Evolutionary conservation across 2,113 vertebrate genomes (phyloP), one percentile per base, ranked within the genome.

Genomic region (Philantomba maxwellii): DNA sequence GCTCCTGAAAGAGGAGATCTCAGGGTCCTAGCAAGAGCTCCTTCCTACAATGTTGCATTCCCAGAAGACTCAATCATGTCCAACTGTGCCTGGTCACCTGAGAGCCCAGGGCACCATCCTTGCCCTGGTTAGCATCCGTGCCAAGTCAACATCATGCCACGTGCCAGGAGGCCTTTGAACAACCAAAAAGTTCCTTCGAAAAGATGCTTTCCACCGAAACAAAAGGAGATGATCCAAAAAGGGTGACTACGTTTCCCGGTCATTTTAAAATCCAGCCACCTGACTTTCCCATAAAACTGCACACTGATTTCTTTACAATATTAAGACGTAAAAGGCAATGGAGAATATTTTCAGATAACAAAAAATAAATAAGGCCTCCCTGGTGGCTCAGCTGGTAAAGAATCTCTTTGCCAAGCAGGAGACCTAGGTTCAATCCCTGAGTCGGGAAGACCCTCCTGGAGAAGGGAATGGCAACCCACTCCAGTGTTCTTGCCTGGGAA

Each of bases 81-180:
- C 62, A 55, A 7, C 26, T n/a, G 4, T 14, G 9, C 33, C 49
- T 5, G 5, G 1, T 25, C 16, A n/a, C 8, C 25, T 36, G 13
- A 55, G n/a, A 83, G 6, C 3, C n/a, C 13, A 10, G 0, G 12
- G 10, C 7, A 77, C 33, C 6, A 0, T 26, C 64, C 2, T 2
- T 43, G 51, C 47, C 39, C 73, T 10, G 15, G 0, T 10, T 33
- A 25, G 62, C 17, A 55, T 73, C 15, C 7, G 0, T 9, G 12
- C 3, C 64, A 33, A 45, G 21, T 66, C n/a, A 47, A 33, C 6
- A 10, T 1, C 0, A 10, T 3, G 33, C 43, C 39, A 17, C 1
- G 25, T 6, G 30, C 23, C 49, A 15, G 43, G 80, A 66, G 49
- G 43, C 57, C 30, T 55, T 0, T 23, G 4, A 21, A 26, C 62